A percentile compares a stretch with the other conserved stretches of the same genome.
Conservation (phyloP, 2,113 vertebrate species). For the Sceloporus undulatus region DNA sequence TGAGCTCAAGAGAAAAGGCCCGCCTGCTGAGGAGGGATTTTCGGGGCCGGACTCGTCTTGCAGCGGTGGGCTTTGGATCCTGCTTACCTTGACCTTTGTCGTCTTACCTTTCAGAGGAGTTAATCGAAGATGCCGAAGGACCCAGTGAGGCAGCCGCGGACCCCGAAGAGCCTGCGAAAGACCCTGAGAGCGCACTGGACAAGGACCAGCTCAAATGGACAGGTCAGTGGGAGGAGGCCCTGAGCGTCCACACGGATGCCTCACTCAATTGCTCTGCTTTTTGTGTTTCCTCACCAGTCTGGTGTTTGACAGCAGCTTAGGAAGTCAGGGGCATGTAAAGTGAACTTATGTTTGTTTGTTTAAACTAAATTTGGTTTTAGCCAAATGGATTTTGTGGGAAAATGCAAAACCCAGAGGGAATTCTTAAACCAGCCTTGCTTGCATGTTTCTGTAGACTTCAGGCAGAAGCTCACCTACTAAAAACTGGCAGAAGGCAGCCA, state of each 20-base stretch:
- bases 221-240: conserved; percentile 78
- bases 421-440: not conserved
- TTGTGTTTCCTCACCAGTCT: not conserved
- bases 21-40: not conserved
- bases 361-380: not conserved
- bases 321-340: not conserved
- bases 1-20: not conserved
- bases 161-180: conserved; percentile 94
- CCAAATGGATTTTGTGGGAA: not conserved
- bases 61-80: no score
- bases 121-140: conserved; percentile 94
- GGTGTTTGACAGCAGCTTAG: conserved; percentile 2
- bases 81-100: not conserved
- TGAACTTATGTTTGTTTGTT: not conserved
- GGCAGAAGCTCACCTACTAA: not conserved
- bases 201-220: conserved; percentile 95
- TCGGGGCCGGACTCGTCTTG: no score
- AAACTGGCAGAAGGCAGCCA: no score
- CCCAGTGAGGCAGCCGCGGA: conserved; percentile 89
- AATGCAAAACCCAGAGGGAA: not conserved
- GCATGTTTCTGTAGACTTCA: not conserved
- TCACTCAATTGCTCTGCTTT: not conserved
- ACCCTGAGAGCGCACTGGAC: conserved; percentile 91
- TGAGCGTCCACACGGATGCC: not conserved
- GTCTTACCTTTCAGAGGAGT: conserved; percentile 91